Base-by-base conservation (phyloP, 2,797 vertebrate genomes). In the Artibeus jamaicensis region DNA sequence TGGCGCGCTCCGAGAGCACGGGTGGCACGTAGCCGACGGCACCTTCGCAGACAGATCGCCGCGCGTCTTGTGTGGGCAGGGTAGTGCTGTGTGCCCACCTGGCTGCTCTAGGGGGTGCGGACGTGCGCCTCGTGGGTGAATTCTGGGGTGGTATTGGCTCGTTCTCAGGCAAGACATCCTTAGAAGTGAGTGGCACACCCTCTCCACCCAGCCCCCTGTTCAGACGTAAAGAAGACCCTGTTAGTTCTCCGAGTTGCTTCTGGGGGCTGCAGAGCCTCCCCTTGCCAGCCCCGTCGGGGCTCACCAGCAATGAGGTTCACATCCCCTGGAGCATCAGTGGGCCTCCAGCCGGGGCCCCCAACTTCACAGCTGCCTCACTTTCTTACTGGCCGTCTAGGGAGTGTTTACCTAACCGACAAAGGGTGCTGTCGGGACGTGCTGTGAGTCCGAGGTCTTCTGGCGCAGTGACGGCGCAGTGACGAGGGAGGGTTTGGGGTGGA, bases 231-330 rank as follows among this genome's bases (percentile, higher is more conserved):
- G 96, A 93, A 29, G 97, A 97, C 95, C 93, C 97, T 78, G 73
- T 98, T 97, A 86, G 97, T 96, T 90, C 97, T 97, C 95, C 48
- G 97, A 97, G 98, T 98, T 97, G 98, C 96, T 97, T 96, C 97
- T 89, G 96, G 98, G 98, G 96, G 97, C 97, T 95, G 89, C 96
- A 77, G 97, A 59, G 97, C 97, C 98, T 97, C 96, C 70, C 96
- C 95, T 95, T 94, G 96, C 97, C 96, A 91, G 97, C 89, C 26
- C 88, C 26, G 93, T 86, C 96, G 18, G 92, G 88, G 65, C 97
- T 89, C 89, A 84, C 96, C 12, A 15, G 95, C 94, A 95, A 92
- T 88, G 96, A 86, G 84, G 97, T 95, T 95, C 97, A 87, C 74
- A 93, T 91, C 57, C 55, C 4, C 95, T 84, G 19, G 91, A 91